A percentile compares a stretch with the other conserved stretches of the same genome.
Evolutionary conservation across 30 jellyfish, hydroid and myxozoan genomes (phyloP).

Genomic region (Pseudorhiza aurosa): DNA sequence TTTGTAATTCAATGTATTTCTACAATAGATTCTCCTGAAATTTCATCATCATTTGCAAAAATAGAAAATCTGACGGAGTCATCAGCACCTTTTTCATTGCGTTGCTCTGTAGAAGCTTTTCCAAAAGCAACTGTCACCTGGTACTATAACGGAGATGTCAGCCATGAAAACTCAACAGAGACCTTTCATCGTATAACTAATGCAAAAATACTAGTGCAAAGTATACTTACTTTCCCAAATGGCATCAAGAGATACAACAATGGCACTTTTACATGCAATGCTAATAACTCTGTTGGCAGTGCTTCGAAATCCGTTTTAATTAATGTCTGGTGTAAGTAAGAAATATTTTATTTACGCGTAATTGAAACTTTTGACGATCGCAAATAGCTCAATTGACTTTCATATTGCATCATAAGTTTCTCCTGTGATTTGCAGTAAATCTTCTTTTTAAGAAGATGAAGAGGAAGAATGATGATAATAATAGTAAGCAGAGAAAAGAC

Average conservation of each 20-base stretch:
- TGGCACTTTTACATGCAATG: constrained; percentile 68
- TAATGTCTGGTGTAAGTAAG: constrained; percentile 75
- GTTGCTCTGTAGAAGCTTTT: constrained; percentile 30
- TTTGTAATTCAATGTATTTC: not conserved
- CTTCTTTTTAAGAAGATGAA: no score
- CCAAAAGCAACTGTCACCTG: constrained; percentile 50
- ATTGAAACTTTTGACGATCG: no score
- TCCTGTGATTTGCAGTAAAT: no score
- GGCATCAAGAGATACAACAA: constrained; percentile 56
- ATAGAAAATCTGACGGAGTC: constrained; percentile 50
- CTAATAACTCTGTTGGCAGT: constrained; percentile 49
- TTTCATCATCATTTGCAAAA: constrained; percentile 38
- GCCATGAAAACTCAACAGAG: constrained; percentile 8
- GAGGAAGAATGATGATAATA: no score
- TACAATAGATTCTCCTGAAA: constrained; percentile 62
- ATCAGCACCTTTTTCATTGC: not conserved
- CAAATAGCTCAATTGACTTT: no score
- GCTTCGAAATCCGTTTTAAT: constrained; percentile 4
- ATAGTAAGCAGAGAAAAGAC: no score
- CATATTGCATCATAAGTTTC: no score
- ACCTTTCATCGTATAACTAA: not conserved
- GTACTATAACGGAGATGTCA: constrained; percentile 11
- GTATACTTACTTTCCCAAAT: constrained; percentile 33
- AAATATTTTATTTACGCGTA: no score
- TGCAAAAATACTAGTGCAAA: constrained; percentile 19